Base-by-base conservation (phyloP, 2,888 invertebrate species). In the Portevinia maculata region DNA sequence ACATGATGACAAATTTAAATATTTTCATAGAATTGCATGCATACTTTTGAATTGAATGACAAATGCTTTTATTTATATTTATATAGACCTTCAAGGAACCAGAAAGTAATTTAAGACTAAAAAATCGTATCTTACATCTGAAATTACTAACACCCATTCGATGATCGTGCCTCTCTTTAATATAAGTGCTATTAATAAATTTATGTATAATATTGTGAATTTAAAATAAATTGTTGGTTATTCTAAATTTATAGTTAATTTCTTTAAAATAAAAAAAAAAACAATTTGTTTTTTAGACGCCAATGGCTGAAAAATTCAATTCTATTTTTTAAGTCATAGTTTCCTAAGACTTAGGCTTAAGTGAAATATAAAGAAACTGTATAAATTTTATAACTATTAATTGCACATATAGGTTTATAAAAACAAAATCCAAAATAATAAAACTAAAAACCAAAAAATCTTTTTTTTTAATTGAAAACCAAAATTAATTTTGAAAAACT, bases 11-110 rank as follows among this genome's bases (percentile, higher is more conserved):
- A 24, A 24, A 24, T 48, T 19, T 41, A 11, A 60, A 37, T 39
- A 30, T 21, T 55, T 37, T 59, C 41, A 15, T 19, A 15, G 8
- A 5, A 19, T 53, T 55, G 76, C 76, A 81, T 81, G 75, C 55
- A 13, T 32, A 53, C 24, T 13, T 32, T 44, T 13, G 28, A 48
- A 7, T 73, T 55, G 30, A 59, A 59, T 76, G 37, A 69, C 55
- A 75, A 69, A 32, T 52, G n/a, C 7, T 50, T 69, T 64, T 52
- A 64, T 69, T 75, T 75, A 52, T 62, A 71, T 79, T 55, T 74
- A 44, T 76, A 46, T 65, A 76, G 70, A 76, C 81, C 81, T 81
- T 81, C 81, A 76, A 81, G 76, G 81, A 81, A 76, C 46, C 59
- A 19, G 70, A 71, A 34, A 75, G 69, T 79, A 60, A 64, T 64